A percentile compares a stretch with the other conserved stretches of the same genome.
phyloP scores from a whole-genome alignment of 2,113 vertebrate genomes.

The Coregonus clupeaformis region DNA sequence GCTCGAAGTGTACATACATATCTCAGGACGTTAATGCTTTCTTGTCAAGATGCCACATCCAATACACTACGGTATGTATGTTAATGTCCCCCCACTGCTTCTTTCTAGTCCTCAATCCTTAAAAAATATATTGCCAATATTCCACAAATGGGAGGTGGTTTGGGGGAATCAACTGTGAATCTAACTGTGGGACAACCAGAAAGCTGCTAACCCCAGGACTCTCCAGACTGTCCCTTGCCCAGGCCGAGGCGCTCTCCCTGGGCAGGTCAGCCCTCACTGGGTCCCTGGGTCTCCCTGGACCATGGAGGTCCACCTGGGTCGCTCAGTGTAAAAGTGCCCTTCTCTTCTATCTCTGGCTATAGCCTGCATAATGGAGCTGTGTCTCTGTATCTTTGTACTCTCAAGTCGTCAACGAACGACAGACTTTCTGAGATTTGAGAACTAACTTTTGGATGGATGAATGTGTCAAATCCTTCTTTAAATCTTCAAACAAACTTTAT shows the following conservation, averaged over 20 bases:
- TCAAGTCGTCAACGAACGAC: slow-evolving; percentile 19
- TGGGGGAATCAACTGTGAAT: slow-evolving; percentile 85
- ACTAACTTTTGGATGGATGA: slow-evolving; percentile 32
- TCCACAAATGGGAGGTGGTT: slow-evolving; percentile 62
- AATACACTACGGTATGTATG: slow-evolving; percentile 62
- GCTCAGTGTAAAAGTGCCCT: slow-evolving; percentile 64
- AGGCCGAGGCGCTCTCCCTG: not conserved
- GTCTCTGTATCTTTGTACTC: slow-evolving; percentile 43
- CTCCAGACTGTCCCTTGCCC: slow-evolving; percentile 42
- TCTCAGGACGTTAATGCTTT: slow-evolving; percentile 86
- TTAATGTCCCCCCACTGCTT: slow-evolving; percentile 46
- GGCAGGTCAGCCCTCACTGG: too few relatives aligned
- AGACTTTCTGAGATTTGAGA: slow-evolving; percentile 40
- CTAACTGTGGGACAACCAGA: slow-evolving; percentile 70
- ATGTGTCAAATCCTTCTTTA: slow-evolving; percentile 1
- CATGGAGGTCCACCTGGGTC: slow-evolving; percentile 45
- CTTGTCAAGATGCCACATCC: slow-evolving; percentile 70
- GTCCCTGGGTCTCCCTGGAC: not conserved
- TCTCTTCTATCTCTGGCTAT: slow-evolving; percentile 53
- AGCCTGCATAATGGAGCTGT: slow-evolving; percentile 56
- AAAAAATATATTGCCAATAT: slow-evolving; percentile 66
- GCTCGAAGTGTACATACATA: slow-evolving; percentile 64
- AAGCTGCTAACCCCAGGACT: slow-evolving; percentile 70
- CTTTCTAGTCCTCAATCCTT: slow-evolving; percentile 36
- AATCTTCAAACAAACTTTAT: slow-evolving; percentile 65